Conservation (phyloP, 2,888 invertebrate species). For the Stegana nigrithorax region DNA sequence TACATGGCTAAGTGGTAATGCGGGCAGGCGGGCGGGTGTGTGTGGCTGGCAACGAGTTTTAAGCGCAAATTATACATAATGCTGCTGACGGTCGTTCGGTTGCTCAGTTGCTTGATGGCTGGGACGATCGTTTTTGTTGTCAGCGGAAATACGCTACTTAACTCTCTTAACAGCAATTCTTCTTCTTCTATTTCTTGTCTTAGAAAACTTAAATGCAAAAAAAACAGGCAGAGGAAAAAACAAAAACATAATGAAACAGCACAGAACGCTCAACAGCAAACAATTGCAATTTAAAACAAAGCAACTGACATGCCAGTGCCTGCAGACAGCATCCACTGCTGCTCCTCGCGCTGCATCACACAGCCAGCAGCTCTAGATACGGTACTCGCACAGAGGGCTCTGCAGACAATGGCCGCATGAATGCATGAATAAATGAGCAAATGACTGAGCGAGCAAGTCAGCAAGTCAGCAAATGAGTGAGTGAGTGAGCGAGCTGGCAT, state of each 20-base stretch:
- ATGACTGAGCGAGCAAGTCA: no score
- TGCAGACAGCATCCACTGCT: no score
- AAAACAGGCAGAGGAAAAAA: not conserved
- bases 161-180: slow-evolving; percentile 14
- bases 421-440: no score
- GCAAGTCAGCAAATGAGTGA: no score
- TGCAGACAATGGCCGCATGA: not conserved
- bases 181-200: no score
- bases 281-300: not conserved
- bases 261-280: no score
- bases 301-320: not conserved
- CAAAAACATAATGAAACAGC: not conserved
- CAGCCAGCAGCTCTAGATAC: not conserved
- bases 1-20: not conserved
- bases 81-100: no score
- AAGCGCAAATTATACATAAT: no score
- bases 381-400: not conserved
- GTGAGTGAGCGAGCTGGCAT: no score
- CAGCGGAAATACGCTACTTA: slow-evolving; percentile 28
- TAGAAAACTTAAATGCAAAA: not conserved
- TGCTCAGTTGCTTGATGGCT: slow-evolving; percentile 4
- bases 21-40: no score
- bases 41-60: no score
- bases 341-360: no score
- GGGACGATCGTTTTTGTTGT: slow-evolving; percentile 11